Base-by-base conservation (phyloP, 2,113 vertebrate species). In the Tyto alba region DNA sequence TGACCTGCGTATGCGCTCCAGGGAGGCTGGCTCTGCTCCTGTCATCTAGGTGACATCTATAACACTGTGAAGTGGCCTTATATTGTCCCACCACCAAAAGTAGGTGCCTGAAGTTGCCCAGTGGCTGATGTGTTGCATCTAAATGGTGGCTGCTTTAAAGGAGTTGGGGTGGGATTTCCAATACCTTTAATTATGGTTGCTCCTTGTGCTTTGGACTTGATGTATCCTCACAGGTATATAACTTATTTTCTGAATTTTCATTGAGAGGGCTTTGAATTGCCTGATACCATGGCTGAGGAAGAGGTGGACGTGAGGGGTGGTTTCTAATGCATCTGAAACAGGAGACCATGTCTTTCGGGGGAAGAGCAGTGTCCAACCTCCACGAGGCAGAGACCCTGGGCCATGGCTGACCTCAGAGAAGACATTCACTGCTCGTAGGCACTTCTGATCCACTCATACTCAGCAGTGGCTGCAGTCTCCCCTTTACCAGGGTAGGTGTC, bases 391-490 rank as follows among this genome's bases (percentile, higher is more conserved):
- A 80, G 63, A 22, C 36, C 16, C 45, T 85, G 88, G 55, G 4
- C 50, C 26, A 1, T n/a, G 67, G 20, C 52, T 76, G 72, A 22
- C 30, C 59, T 86, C 40, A 27, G 60, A 87, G 71, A 36, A 25
- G 6, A 7, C 1, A 1, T 7, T 74, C 21, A 53, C 68, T 1
- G 0, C 1, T 27, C 27, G 38, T 7, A 29, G 73, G 32, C 45
- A 38, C 40, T 72, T 84, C 38, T 50, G 38, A 68, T 36, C 29
- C 7, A 6, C 32, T 72, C 0, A 0, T 38, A 17, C 20, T 66
- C 3, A 4, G 10, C 45, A 56, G 3, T 55, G 57, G 4, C 34
- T 72, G 13, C n/a, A 22, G 1, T 23, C 19, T 89, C 38, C 36
- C 45, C 30, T 78, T 78, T 48, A 38, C 23, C 53, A 30, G 25